phyloP scores from a whole-genome alignment of 1,140 invertebrate species.

The Augochlora pura region DNA sequence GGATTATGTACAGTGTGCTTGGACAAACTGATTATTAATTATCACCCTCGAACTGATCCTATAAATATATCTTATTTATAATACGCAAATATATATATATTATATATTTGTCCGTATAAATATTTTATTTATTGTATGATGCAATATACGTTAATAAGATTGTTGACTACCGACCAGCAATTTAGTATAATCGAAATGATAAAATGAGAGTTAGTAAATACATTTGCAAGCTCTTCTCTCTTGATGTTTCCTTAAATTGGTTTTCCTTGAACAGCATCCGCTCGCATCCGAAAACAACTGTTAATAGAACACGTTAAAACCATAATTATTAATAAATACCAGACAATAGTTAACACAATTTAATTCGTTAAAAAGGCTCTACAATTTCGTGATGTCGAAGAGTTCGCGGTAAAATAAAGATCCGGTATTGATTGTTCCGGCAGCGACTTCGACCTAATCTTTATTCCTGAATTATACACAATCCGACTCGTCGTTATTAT shows the following conservation, averaged over 20 bases:
- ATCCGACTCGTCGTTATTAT: constrained; percentile 42
- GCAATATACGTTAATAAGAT: constrained; percentile 48
- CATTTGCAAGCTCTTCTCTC: neutral
- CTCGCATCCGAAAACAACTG: neutral
- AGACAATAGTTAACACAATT: constrained; percentile 52
- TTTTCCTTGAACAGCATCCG: too few species aligned
- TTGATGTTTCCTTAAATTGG: too few species aligned
- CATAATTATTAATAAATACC: neutral
- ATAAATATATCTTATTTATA: constrained; percentile 66
- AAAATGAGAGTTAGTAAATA: neutral
- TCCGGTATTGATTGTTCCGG: constrained; percentile 28
- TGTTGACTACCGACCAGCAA: constrained; percentile 12
- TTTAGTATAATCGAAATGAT: constrained; percentile 3
- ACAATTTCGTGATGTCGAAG: constrained; percentile 59
- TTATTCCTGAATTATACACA: constrained; percentile 42
- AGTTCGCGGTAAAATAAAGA: constrained; percentile 45
- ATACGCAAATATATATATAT: constrained; percentile 54
- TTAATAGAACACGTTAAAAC: neutral
- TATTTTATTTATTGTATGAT: constrained; percentile 72
- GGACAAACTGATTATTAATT: constrained; percentile 87
- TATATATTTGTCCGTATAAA: constrained; percentile 51
- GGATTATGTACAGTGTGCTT: constrained; percentile 93
- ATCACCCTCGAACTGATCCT: constrained; percentile 60
- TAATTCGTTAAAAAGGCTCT: constrained; percentile 68
- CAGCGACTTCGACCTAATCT: constrained; percentile 18